Base-by-base conservation (phyloP, 2,113 vertebrate genomes). In the Microtus oregoni region DNA sequence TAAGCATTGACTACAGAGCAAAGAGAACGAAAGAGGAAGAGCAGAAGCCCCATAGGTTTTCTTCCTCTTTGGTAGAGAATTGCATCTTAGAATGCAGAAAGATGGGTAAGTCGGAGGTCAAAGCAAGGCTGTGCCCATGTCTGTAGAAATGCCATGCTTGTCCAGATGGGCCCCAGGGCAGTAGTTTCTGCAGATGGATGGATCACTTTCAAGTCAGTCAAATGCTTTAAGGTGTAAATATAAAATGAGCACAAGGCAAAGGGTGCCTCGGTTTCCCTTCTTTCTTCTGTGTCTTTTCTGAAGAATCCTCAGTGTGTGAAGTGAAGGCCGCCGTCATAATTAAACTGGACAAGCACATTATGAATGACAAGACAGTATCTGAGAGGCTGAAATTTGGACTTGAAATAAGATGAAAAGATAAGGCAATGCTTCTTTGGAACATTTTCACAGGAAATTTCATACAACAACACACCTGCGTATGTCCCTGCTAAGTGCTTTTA, bases 301-400 rank as follows among this genome's bases (percentile, higher is more conserved):
- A 93, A 38, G 9, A 85, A 52, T 55, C 14, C 73, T 91, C 20
- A 4, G 86, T 86, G 24, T 68, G 26, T 90, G 22, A 63, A 11
- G 14, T 30, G 15, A 77, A 94, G 26, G 35, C 68, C 3, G 0
- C 82, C 35, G 86, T 91, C 73, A 73, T 24, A 70, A 81, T 61
- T 78, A 15, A 10, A 26, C 91, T 92, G 28, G n/a, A 26, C 78
- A 55, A 85, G 41, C 73, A 79, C 26, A 75, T 92, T 55, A 12
- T 50, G 55, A 86, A 78, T 77, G 81, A 87, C 7, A 63, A 72
- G 76, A n/a, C 77, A 92, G 13, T 20, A 28, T 88, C 44, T 89
- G 61, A 90, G 75, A 94, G 61, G 47, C 47, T 95, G 89, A 94
- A 72, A 78, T 63, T 76, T 83, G 70, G 35, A 86, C 82, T 79